Evolutionary conservation across 2,113 vertebrate species (phyloP), one percentile per base, ranked within the genome.

Genomic region (Pseudorhombus dupliciocellatus): DNA sequence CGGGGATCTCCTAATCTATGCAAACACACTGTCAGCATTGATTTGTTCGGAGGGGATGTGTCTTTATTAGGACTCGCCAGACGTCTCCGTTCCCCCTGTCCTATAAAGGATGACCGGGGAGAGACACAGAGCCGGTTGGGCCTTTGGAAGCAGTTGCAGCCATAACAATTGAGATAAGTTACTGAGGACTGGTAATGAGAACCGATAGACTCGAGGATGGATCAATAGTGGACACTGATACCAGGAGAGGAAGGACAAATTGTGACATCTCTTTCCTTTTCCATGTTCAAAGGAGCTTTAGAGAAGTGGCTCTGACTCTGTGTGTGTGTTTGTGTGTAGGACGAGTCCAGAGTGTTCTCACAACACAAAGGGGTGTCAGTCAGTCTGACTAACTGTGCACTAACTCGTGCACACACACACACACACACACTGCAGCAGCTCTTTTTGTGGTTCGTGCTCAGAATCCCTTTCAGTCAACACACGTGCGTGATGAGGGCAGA

Each of bases 1-100:
- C 80, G 73, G 81, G 86, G 84, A 88, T 84, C 79, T 73, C 84
- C 80, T 91, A 90, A 93, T 93, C 90, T 89, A 90, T 90, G 89
- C 90, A 93, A 93, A 92, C 87, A 89, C 81, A 87, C 87, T 90
- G 90, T 93, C 91, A 91, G 75, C 78, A 93, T 91, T 88, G 92
- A 94, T 93, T 92, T 91, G 86, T 81, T 83, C 78, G 12, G 51
- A 84, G 71, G 74, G 85, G 90, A 91, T 91, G 79, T 79, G 77
- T 94, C 92, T 93, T 93, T 91, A 90, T 93, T 91, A 89, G 72
- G 74, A 67, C 74, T 80, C 5, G 57, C 77, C 82, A 88, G 81
- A 88, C 77, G 28, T 83, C 85, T 81, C 84, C 25, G 57, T 70
- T 51, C 76, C 60, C 28, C 42, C 75, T 28, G 7, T 34, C 25